Evolutionary conservation across 2,113 vertebrate genomes (phyloP).

Genomic region (Irena cyanogastra): DNA sequence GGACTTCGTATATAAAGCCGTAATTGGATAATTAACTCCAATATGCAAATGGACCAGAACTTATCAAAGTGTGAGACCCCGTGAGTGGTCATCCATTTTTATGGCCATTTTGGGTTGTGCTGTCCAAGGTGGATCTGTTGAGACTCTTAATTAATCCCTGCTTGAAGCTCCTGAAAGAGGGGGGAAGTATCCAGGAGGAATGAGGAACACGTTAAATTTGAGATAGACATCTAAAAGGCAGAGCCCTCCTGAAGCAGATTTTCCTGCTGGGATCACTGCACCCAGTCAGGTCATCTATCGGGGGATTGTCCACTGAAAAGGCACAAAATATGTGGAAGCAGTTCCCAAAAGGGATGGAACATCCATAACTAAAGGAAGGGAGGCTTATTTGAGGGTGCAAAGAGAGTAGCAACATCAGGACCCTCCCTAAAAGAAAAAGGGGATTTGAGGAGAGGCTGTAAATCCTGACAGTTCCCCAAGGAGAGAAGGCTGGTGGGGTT

Average conservation of each 20-base stretch:
- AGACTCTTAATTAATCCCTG: too few species aligned
- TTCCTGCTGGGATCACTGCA: slow-evolving; percentile 34
- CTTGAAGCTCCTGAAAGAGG: background rate
- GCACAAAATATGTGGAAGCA: background rate
- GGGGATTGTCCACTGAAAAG: background rate
- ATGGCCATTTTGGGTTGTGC: too few species aligned
- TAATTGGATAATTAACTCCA: too few species aligned
- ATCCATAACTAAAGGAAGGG: background rate
- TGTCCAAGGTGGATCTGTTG: too few species aligned
- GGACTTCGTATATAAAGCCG: too few species aligned
- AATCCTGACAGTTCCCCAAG: background rate
- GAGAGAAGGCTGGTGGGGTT: background rate
- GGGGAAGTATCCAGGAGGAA: background rate
- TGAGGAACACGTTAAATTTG: background rate
- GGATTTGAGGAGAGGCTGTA: background rate
- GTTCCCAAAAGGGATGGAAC: background rate
- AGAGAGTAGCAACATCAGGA: background rate
- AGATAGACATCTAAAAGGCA: background rate
- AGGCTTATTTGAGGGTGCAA: background rate
- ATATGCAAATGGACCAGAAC: too few species aligned
- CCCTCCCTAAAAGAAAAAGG: background rate
- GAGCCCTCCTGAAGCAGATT: slow-evolving; percentile 8
- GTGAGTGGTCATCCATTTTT: too few species aligned
- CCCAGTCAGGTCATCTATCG: background rate
- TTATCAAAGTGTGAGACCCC: too few species aligned